Conservation (phyloP, 2,113 vertebrate species). For the Otolemur garnettii region DNA sequence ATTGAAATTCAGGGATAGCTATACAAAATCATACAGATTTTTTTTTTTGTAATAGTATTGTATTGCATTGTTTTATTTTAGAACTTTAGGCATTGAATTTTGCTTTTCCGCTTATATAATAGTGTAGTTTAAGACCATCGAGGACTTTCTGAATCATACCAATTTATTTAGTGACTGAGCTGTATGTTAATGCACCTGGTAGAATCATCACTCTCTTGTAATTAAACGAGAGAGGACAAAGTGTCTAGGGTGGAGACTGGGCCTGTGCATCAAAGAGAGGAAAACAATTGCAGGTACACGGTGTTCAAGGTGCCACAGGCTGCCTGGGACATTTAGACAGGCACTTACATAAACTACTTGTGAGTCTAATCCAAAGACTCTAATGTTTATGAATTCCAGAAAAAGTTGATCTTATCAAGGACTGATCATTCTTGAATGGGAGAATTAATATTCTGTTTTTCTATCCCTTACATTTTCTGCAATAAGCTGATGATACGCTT, state of each 20-base stretch:
- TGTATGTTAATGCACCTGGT: not conserved
- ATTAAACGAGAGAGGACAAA: not conserved
- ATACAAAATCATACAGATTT: not conserved
- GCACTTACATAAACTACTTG: not conserved
- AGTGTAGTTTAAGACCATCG: not conserved
- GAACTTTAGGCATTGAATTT: not conserved
- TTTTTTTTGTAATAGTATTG: not conserved
- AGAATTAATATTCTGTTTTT: not conserved
- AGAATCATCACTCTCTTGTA: not conserved
- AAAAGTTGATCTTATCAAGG: not conserved
- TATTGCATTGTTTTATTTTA: conserved; percentile 14
- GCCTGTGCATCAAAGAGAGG: not conserved
- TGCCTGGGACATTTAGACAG: not conserved
- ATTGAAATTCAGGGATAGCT: not conserved
- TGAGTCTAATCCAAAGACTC: not conserved
- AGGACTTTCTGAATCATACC: not conserved
- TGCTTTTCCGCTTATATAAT: not conserved
- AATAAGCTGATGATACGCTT: no score
- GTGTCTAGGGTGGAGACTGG: no score
- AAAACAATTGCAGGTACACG: not conserved
- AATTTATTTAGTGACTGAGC: not conserved
- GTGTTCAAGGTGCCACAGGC: no score
- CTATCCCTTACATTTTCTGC: not conserved
- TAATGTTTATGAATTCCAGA: not conserved
- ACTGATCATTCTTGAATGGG: not conserved